Percentiles rank a stretch among this genome's conserved stretches.
Conservation (phyloP, 2,113 vertebrate species). For the Sceloporus tristichus region DNA sequence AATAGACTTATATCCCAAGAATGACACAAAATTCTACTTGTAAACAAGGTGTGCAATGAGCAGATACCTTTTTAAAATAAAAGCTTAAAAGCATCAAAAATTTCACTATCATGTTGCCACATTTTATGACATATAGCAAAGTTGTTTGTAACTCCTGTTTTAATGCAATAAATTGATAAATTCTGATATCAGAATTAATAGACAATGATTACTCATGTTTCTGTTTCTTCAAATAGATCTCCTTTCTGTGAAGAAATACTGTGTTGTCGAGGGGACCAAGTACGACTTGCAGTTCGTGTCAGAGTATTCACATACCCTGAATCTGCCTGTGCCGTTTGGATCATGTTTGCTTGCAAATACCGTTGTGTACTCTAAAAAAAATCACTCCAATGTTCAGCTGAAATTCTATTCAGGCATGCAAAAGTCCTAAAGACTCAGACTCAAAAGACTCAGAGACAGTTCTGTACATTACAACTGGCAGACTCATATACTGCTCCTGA, state of each 20-base stretch:
- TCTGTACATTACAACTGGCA: neutral
- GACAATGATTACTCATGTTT: neutral
- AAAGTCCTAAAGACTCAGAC: neutral
- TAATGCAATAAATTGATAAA: neutral
- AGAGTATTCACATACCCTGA: constrained; percentile 94
- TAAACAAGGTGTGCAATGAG: neutral
- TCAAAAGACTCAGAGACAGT: neutral
- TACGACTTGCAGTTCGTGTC: constrained; percentile 92
- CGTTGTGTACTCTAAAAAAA: constrained; percentile 89
- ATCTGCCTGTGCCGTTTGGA: constrained; percentile 93
- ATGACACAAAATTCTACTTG: neutral
- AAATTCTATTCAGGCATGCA: constrained; percentile 9
- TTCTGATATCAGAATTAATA: neutral
- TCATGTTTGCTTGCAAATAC: constrained; percentile 99
- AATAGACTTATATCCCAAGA: neutral
- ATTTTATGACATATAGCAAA: neutral
- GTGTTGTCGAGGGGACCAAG: constrained; percentile 94
- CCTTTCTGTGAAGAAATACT: constrained; percentile 95
- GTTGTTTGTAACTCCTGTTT: neutral
- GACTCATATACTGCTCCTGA: neutral
- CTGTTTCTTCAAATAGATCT: constrained; percentile 80
- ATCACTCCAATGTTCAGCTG: constrained; percentile 31
- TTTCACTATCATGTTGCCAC: neutral
- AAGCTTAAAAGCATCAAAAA: neutral
- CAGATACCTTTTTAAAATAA: neutral